These are phyloP conservation scores for Tholera decimalis DNA, from an alignment of 2,888 invertebrate species.

Conservation along the genomic window DNA sequence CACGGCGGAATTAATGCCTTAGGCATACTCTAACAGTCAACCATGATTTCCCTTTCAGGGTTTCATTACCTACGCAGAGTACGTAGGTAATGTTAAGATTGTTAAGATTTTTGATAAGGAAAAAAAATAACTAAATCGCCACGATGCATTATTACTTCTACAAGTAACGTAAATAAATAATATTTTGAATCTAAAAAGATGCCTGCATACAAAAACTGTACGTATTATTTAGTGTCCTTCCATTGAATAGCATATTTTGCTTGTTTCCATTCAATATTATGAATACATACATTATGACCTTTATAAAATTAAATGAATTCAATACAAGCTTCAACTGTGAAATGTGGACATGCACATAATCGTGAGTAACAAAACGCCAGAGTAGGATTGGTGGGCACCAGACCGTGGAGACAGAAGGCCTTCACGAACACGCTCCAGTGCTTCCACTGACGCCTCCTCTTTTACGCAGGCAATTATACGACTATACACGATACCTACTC, in stretches of 20 bases:
- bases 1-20: too few species aligned
- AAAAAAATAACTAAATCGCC: too few species aligned
- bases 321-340: constrained; percentile 20
- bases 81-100: too few species aligned
- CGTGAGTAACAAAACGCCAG: constrained; percentile 41
- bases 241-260: not conserved
- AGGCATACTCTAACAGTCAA: too few species aligned
- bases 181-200: not conserved
- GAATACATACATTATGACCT: not conserved
- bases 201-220: not conserved
- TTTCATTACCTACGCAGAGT: too few species aligned
- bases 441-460: constrained; percentile 75
- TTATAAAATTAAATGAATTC: not conserved
- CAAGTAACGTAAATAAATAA: not conserved
- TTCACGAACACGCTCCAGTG: constrained; percentile 73
- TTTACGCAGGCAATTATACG: constrained; percentile 65
- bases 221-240: not conserved
- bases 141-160: too few species aligned
- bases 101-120: too few species aligned
- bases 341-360: constrained; percentile 40
- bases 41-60: too few species aligned
- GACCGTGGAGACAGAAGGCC: constrained; percentile 75
- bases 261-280: not conserved
- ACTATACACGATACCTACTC: not conserved
- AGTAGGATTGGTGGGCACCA: constrained; percentile 78